A percentile compares a stretch with the other conserved stretches of the same genome.
Evolutionary conservation across 2,113 vertebrate genomes (phyloP).

Genomic region (Tylochromis polylepis): DNA sequence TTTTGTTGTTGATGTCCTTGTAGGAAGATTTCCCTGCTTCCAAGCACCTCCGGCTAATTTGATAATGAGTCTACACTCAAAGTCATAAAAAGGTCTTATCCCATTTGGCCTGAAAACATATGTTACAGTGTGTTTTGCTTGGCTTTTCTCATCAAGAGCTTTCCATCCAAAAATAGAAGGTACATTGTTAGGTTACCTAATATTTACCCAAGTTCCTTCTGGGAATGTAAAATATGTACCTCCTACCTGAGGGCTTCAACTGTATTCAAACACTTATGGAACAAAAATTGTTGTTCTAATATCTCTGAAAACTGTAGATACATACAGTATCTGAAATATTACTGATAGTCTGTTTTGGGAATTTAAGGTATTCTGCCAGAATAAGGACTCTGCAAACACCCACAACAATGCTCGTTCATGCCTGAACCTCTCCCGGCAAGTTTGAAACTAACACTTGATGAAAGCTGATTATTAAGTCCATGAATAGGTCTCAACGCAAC

Average conservation of each 20-base stretch:
- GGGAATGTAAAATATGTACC: background rate
- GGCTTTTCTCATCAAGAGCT: background rate
- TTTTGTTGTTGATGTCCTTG: background rate
- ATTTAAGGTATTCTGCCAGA: background rate
- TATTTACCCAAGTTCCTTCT: background rate
- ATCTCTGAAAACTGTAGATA: background rate
- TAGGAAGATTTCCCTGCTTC: background rate
- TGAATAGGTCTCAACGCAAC: slow-evolving; percentile 40
- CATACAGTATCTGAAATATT: background rate
- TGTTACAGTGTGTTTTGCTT: background rate
- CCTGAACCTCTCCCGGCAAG: slow-evolving; percentile 1
- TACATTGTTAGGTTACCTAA: background rate
- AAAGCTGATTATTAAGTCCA: slow-evolving; percentile 53
- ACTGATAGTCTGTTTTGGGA: no score
- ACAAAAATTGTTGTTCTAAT: background rate
- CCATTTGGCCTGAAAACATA: background rate
- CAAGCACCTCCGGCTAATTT: background rate
- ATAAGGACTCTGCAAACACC: background rate
- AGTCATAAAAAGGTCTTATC: background rate
- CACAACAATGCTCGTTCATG: background rate
- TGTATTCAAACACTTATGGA: background rate
- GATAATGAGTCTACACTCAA: background rate
- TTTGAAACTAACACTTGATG: slow-evolving; percentile 39
- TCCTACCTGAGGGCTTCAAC: background rate
- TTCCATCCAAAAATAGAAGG: background rate